These are phyloP conservation scores for Apamea anceps DNA, from an alignment of 2,888 invertebrate species.

Conservation along the genomic window DNA sequence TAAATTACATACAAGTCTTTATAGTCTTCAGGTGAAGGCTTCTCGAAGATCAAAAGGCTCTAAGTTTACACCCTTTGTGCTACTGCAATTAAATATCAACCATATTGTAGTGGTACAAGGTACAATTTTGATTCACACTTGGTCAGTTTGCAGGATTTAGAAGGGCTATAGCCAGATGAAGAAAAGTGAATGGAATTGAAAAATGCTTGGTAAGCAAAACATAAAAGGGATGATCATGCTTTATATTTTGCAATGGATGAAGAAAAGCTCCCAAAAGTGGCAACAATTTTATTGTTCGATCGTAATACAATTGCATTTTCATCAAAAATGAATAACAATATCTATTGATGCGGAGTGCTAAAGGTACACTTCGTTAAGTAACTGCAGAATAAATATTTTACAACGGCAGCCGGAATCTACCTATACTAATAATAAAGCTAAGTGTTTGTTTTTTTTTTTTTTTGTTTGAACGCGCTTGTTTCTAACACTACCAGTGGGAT, in stretches of 20 bases:
- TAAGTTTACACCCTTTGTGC: background rate
- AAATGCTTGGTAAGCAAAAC: slow-evolving; percentile 12
- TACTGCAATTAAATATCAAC: slow-evolving; percentile 1
- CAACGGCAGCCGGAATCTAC: background rate
- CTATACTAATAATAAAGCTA: no score
- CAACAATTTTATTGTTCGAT: background rate
- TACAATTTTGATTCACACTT: background rate
- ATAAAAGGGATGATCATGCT: slow-evolving; percentile 4
- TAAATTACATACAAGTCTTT: slow-evolving; percentile 48
- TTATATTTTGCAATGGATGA: background rate
- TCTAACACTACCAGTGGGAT: no score
- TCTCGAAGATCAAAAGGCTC: slow-evolving; percentile 40
- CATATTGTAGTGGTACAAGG: background rate
- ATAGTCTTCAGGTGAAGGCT: slow-evolving; percentile 12
- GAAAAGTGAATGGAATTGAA: slow-evolving; percentile 15
- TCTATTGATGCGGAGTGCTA: no score
- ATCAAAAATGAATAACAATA: background rate
- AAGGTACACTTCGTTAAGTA: background rate
- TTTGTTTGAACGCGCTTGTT: no score
- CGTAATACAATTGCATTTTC: background rate
- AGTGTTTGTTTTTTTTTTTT: no score
- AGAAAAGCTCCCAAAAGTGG: background rate
- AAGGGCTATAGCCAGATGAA: slow-evolving; percentile 9
- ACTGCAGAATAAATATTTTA: background rate
- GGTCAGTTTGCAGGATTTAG: background rate